Evolutionary conservation across 2,888 invertebrate genomes (phyloP).

Genomic region (Pristionchus exspectatus): DNA sequence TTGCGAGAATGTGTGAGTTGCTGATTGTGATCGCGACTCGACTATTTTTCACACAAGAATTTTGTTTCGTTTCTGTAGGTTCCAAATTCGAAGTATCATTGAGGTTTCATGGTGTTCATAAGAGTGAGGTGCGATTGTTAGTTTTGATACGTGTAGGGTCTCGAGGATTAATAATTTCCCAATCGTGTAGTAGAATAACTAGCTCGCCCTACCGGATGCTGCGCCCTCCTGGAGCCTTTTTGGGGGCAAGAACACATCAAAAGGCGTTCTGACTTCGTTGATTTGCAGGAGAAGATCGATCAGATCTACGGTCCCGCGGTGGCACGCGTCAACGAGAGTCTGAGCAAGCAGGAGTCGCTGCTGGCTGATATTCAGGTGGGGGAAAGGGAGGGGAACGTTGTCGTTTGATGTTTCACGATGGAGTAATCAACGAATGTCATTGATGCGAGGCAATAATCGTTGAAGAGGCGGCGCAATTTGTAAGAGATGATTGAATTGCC

Average conservation of each 20-base stretch:
- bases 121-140: background rate
- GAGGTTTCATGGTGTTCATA: background rate
- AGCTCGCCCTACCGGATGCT: too few species aligned
- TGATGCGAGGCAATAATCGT: background rate
- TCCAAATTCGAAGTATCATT: too few species aligned
- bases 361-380: slow-evolving; percentile 83
- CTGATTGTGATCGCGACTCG: background rate
- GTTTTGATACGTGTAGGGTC: too few species aligned
- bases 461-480: background rate
- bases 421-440: background rate
- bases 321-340: slow-evolving; percentile 87
- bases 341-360: slow-evolving; percentile 85
- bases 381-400: background rate
- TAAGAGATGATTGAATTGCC: too few species aligned
- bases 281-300: slow-evolving; percentile 85
- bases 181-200: too few species aligned
- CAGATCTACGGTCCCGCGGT: slow-evolving; percentile 88
- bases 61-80: too few species aligned
- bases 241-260: background rate
- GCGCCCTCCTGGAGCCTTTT: too few species aligned
- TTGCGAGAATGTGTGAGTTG: background rate
- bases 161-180: too few species aligned
- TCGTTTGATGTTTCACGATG: background rate
- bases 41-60: background rate
- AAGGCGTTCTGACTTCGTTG: background rate